Conservation (phyloP, 2,113 vertebrate species). For the Oreocharis arfaki region DNA sequence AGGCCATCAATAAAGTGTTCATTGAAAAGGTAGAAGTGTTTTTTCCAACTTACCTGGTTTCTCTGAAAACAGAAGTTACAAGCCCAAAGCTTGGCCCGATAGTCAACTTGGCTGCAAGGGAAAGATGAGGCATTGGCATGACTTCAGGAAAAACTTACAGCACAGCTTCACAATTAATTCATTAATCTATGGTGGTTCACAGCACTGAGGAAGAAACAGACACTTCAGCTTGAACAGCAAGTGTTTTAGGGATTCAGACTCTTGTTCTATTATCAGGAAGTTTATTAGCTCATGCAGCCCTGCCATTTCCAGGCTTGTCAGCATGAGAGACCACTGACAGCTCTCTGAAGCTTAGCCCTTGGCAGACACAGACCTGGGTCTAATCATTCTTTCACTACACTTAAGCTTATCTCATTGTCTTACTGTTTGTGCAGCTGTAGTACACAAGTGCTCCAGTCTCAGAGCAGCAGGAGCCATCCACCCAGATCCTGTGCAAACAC, state of each 20-base stretch:
- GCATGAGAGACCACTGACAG: neutral
- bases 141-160: neutral
- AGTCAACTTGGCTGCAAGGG: constrained; percentile 90
- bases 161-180: neutral
- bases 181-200: neutral
- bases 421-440: neutral
- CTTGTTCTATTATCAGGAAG: neutral
- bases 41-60: constrained; percentile 82
- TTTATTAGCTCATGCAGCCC: neutral
- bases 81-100: constrained; percentile 95
- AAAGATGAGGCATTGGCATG: neutral
- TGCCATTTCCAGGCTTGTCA: neutral
- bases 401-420: neutral
- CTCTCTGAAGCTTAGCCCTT: neutral
- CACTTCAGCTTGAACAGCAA: neutral
- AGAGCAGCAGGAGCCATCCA: neutral
- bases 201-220: neutral
- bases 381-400: neutral
- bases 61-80: constrained; percentile 99
- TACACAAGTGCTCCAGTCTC: neutral
- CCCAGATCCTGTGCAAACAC: neutral
- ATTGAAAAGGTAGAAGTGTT: neutral
- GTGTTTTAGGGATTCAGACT: neutral
- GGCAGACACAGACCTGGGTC: neutral
- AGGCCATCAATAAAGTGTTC: neutral